Conservation (phyloP, 2,888 invertebrate species). For the Drosophila melanosoma region DNA sequence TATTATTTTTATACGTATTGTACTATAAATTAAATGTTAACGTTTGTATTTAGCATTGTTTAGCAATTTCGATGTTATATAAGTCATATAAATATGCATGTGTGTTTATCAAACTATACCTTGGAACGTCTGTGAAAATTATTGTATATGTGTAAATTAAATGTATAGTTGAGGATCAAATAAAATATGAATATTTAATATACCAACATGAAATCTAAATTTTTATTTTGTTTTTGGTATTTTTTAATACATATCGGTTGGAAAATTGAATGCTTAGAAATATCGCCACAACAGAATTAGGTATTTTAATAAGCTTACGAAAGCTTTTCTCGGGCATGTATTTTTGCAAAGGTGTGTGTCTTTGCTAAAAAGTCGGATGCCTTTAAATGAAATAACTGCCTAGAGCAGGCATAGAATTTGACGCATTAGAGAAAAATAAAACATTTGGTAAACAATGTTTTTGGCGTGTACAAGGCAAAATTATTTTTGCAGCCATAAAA, state of each 20-base stretch:
- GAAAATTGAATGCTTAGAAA: conserved; percentile 1
- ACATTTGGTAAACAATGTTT: conserved; percentile 3
- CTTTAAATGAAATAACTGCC: not conserved
- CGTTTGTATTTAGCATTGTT: conserved; percentile 20
- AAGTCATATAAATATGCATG: conserved; percentile 42
- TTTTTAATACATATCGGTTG: conserved; percentile 30
- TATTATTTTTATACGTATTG: conserved; percentile 37
- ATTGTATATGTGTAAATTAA: conserved; percentile 55
- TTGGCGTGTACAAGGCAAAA: conserved; percentile 2
- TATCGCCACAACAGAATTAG: conserved; percentile 25
- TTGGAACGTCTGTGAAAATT: conserved; percentile 72
- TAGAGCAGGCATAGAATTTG: conserved; percentile 21
- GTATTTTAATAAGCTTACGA: not conserved
- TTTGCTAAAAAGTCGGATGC: conserved; percentile 3
- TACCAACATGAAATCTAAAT: conserved; percentile 7
- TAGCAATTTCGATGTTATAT: conserved; percentile 42
- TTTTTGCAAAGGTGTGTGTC: conserved; percentile 19
- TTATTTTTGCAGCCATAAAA: not conserved
- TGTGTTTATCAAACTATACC: conserved; percentile 57
- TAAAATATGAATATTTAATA: conserved; percentile 43
- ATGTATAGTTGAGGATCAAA: conserved; percentile 58
- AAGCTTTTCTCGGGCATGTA: conserved; percentile 7
- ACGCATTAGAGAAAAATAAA: not conserved
- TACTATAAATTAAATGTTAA: conserved; percentile 5
- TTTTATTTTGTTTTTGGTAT: conserved; percentile 22